phyloP scores from a whole-genome alignment of 2,113 vertebrate genomes.

The Poecilia latipinna region DNA sequence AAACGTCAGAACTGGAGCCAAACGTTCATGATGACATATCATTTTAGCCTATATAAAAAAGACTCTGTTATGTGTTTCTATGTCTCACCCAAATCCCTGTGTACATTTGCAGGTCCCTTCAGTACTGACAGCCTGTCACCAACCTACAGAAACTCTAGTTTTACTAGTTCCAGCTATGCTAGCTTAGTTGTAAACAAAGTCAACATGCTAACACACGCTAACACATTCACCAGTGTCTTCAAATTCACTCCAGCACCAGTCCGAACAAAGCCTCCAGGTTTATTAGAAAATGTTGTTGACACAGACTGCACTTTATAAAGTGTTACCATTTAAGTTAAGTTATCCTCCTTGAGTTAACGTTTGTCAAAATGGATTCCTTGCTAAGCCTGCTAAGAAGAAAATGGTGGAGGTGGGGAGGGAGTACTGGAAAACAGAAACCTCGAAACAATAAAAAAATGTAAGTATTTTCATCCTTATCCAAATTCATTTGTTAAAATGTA shows the following conservation, averaged over 20 bases:
- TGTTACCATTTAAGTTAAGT: no score
- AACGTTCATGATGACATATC: neutral
- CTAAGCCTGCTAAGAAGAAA: neutral
- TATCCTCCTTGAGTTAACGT: neutral
- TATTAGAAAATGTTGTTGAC: no score
- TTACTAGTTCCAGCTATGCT: neutral
- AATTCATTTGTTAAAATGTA: no score
- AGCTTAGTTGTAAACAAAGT: neutral
- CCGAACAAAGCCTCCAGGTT: neutral
- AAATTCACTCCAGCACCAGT: neutral
- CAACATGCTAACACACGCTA: constrained; percentile 1
- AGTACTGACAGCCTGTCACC: neutral
- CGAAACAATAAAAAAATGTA: no score
- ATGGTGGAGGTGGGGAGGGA: no score
- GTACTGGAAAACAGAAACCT: no score
- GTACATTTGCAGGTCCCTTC: neutral
- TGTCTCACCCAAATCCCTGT: neutral
- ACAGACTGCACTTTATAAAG: neutral
- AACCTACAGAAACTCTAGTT: neutral
- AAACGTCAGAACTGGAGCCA: neutral
- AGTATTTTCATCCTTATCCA: no score
- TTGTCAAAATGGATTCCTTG: neutral
- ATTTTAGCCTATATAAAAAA: neutral
- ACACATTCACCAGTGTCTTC: neutral
- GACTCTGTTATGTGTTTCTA: neutral